Evolutionary conservation across 2,888 invertebrate species (phyloP), one percentile per base, ranked within the genome.

Genomic region (Lordiphosa fenestrarum): DNA sequence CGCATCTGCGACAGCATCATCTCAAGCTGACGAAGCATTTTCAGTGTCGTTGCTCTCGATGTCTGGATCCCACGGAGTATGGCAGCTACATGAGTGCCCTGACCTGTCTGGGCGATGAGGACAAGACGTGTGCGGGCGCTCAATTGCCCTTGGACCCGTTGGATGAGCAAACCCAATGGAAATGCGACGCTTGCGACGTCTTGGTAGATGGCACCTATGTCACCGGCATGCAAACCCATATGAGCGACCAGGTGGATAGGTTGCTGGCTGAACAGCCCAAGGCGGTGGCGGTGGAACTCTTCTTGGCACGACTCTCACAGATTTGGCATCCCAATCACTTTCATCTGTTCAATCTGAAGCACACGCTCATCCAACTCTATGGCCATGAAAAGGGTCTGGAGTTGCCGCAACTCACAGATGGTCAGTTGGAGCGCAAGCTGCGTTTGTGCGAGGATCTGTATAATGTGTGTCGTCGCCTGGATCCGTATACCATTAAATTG

Each of bases 261-360:
- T 90, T 93, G 0, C 91, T 93, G 36, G 69, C 77, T 0, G 78
- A 74, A 7, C 93, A 92, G 74, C 93, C 93, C 1, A 81, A 85
- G 0, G 91, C 92, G 7, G 90, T 91, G 9, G 91, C 91, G 66
- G 88, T 94, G 59, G 93, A 94, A 75, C 91, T 92, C 54, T 88
- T 95, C 3, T 84, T 95, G 6, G 91, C 92, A 46, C 94, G 95
- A 71, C 89, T 96, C 50, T 92, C 93, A 2, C 93, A 92, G 63
- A 94, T 96, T 73, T 90, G 96, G 54, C 96, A 96, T 89, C 94
- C 94, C 0, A 93, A 95, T 85, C 96, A 96, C 89, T 96, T 95
- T 86, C 95, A 95, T 74, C 91, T 95, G 69, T 95, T 95, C 80
- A 93, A 94, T 0, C 91, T 96, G 6, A 94, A 95, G 75, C 96